Conservation (phyloP, 1,140 invertebrate species). For the Homalodisca vitripennis region DNA sequence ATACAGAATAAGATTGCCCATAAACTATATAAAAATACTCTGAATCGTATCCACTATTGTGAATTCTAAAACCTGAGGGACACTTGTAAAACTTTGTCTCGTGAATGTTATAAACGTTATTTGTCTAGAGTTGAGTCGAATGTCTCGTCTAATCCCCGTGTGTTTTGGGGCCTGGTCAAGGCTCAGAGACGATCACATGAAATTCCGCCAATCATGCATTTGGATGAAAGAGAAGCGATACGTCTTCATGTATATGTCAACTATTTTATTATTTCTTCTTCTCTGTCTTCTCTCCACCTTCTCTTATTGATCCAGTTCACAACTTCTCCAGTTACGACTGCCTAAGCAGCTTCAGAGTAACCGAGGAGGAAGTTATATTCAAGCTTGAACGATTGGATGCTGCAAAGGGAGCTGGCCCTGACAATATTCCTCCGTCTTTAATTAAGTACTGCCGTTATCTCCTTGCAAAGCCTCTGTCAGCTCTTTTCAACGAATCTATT, state of each 20-base stretch:
- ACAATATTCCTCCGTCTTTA: neutral
- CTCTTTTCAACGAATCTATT: neutral
- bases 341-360: neutral
- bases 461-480: neutral
- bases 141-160: neutral
- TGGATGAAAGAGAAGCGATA: neutral
- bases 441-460: neutral
- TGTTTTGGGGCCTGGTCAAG: neutral
- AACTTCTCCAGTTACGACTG: neutral
- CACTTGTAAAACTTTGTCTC: neutral
- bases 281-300: constrained; percentile 3
- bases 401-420: neutral
- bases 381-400: neutral
- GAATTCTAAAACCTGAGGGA: neutral
- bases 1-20: constrained; percentile 5
- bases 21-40: neutral
- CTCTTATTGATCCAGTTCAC: neutral
- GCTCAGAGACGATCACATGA: neutral
- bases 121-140: neutral
- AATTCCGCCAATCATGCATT: neutral
- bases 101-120: neutral
- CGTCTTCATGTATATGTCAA: neutral
- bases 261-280: neutral
- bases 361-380: neutral
- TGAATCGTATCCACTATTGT: neutral